Evolutionary conservation across 2,797 vertebrate genomes (phyloP).

Genomic region (Hoplostethus atlanticus): DNA sequence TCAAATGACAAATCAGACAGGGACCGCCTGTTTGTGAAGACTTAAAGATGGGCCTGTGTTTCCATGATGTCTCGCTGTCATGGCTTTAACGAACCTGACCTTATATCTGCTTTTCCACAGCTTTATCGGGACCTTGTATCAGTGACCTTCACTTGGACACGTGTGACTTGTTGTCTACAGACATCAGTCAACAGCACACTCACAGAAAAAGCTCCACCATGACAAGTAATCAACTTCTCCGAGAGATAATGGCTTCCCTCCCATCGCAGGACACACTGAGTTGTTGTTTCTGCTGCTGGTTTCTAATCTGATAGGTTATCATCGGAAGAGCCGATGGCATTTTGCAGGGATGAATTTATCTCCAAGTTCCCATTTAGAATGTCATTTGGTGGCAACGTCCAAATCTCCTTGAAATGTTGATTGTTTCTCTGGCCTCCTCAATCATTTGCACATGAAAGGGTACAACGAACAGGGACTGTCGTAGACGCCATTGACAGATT

Average conservation of each 20-base stretch:
- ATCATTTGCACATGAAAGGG: slow-evolving; percentile 68
- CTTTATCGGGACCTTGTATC: slow-evolving; percentile 1
- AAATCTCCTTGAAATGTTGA: slow-evolving; percentile 73
- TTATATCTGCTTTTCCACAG: slow-evolving; percentile 32
- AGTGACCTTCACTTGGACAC: slow-evolving; percentile 63
- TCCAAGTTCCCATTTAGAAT: slow-evolving; percentile 64
- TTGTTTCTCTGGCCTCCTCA: slow-evolving; percentile 60
- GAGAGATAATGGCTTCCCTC: slow-evolving; percentile 57
- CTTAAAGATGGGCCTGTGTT: slow-evolving; percentile 24
- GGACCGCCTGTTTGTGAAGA: slow-evolving; percentile 13
- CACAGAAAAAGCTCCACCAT: slow-evolving; percentile 20
- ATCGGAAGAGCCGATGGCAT: slow-evolving; percentile 59
- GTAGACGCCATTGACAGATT: slow-evolving; percentile 51
- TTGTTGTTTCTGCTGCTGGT: slow-evolving; percentile 42
- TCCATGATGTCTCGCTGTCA: slow-evolving; percentile 17
- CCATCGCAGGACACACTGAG: slow-evolving; percentile 38
- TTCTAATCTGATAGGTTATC: slow-evolving; percentile 68
- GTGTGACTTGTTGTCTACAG: slow-evolving; percentile 45
- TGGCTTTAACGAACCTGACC: slow-evolving; percentile 27
- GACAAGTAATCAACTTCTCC: slow-evolving; percentile 65
- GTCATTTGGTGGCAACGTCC: slow-evolving; percentile 57
- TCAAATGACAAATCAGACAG: slow-evolving; percentile 21
- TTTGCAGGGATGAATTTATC: slow-evolving; percentile 62
- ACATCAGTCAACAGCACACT: slow-evolving; percentile 43
- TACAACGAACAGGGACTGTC: slow-evolving; percentile 26